phyloP scores from a whole-genome alignment of 2,888 invertebrate species.

The Volucella bombylans region DNA sequence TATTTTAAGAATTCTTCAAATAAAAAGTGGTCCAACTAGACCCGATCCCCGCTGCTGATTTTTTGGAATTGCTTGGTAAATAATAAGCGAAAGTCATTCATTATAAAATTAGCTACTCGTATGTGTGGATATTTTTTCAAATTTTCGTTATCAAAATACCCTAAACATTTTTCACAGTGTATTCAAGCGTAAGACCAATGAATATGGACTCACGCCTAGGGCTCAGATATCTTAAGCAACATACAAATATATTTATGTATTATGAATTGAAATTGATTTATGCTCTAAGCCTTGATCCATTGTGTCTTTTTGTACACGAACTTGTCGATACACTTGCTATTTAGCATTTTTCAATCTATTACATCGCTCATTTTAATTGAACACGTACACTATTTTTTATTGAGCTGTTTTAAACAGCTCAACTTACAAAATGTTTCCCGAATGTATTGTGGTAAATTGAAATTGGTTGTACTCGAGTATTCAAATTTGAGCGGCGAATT shows the following conservation, averaged over 20 bases:
- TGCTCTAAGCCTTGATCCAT: constrained; percentile 8
- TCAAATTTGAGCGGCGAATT: constrained; percentile 55
- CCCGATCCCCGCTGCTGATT: too few relatives aligned
- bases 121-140: too few relatives aligned
- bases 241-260: background rate
- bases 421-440: constrained; percentile 16
- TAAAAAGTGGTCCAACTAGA: too few relatives aligned
- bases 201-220: background rate
- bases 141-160: too few relatives aligned
- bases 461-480: constrained; percentile 29
- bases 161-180: too few relatives aligned
- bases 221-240: background rate
- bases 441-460: background rate
- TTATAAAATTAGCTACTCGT: too few relatives aligned
- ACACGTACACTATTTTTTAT: constrained; percentile 58
- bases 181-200: too few relatives aligned
- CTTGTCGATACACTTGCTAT: background rate
- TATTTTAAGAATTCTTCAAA: too few relatives aligned
- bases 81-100: too few relatives aligned
- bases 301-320: background rate
- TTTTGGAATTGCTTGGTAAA: too few relatives aligned
- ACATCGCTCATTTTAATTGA: constrained; percentile 49
- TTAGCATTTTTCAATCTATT: constrained; percentile 10
- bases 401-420: constrained; percentile 46
- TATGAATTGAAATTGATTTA: constrained; percentile 1